Evolutionary conservation across 2,797 vertebrate species (phyloP), one percentile per base, ranked within the genome.

Genomic region (Glyptemys insculpta): DNA sequence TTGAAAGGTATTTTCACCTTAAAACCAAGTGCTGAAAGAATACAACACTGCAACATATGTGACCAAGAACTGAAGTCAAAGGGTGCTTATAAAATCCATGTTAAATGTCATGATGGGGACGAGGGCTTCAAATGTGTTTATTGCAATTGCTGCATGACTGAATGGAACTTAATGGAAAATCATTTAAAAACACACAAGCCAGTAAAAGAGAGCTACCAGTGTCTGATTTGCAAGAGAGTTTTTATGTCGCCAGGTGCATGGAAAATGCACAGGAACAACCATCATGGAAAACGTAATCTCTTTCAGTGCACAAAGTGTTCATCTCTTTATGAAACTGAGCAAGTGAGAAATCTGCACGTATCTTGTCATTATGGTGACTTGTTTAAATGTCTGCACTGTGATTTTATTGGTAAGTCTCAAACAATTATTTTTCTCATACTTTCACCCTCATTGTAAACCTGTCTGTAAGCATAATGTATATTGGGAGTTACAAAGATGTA

Each of bases 101-200:
- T 93, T 54, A 97, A 97, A 79, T 93, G 89, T 92, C 93, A 80
- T 47, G 88, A 95, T 31, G 87, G 94, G n/a, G 87, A 94, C 34
- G 3, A 25, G 54, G 94, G 87, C n/a, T 98, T 98, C 89, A 78
- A 91, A 62, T 97, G 97, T 8, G 21, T 98, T 53, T 91, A 74
- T 94, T 98, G 98, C 81, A 88, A 95, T 84, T 94, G 89, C 94
- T 90, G 3, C 2, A 37, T 96, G 1, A 91, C 88, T 57, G 96
- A 97, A 14, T 98, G 97, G 98, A 92, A 88, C 27, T 95, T 96
- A 87, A 97, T 98, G 97, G 97, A 98, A 95, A 96, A 89, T 31
- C 96, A 98, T 80, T 98, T 98, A 94, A 97, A 92, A 87, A 89
- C 89, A 41, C 95, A 91, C 56, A 90, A 93, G 29, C 29, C 2